These are phyloP conservation scores for Scaptodrosophila latifasciaeformis DNA, from an alignment of 2,888 invertebrate genomes.

Conservation along the genomic window DNA sequence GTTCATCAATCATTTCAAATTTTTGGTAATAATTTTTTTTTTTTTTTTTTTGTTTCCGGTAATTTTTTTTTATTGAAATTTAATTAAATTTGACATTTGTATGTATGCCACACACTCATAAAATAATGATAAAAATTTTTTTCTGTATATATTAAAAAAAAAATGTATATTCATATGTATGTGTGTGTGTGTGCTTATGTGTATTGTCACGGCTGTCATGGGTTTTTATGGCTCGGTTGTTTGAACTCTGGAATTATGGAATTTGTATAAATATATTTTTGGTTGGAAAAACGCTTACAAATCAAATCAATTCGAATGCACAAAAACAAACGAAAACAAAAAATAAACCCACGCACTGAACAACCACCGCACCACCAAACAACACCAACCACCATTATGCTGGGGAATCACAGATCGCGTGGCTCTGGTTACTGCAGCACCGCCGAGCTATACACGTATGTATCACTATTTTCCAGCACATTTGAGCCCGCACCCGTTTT, in stretches of 20 bases:
- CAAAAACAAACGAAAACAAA: slow-evolving; percentile 23
- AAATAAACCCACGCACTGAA: slow-evolving; percentile 22
- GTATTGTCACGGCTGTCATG: slow-evolving; percentile 42
- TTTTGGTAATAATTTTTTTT: slow-evolving; percentile 25
- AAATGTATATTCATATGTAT: slow-evolving; percentile 11
- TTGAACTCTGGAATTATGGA: too few relatives aligned
- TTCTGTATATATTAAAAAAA: too few relatives aligned
- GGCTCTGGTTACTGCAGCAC: slow-evolving; percentile 79
- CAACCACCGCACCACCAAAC: slow-evolving; percentile 19
- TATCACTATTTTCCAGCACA: slow-evolving; percentile 79
- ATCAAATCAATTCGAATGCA: slow-evolving; percentile 22
- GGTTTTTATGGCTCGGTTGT: too few relatives aligned
- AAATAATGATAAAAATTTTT: too few relatives aligned
- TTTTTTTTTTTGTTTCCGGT: slow-evolving; percentile 55
- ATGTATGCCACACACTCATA: slow-evolving; percentile 31
- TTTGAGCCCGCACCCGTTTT: slow-evolving; percentile 76
- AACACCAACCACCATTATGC: slow-evolving; percentile 5
- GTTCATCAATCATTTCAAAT: slow-evolving; percentile 53
- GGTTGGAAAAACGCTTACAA: slow-evolving; percentile 40
- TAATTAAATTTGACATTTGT: slow-evolving; percentile 48
- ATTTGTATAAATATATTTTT: slow-evolving; percentile 40
- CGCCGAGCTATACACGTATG: slow-evolving; percentile 80
- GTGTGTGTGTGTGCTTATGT: slow-evolving; percentile 39
- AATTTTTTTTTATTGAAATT: slow-evolving; percentile 42
- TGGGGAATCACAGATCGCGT: slow-evolving; percentile 77